Evolutionary conservation across 2,113 vertebrate species (phyloP).

Genomic region (Phoxinus phoxinus): DNA sequence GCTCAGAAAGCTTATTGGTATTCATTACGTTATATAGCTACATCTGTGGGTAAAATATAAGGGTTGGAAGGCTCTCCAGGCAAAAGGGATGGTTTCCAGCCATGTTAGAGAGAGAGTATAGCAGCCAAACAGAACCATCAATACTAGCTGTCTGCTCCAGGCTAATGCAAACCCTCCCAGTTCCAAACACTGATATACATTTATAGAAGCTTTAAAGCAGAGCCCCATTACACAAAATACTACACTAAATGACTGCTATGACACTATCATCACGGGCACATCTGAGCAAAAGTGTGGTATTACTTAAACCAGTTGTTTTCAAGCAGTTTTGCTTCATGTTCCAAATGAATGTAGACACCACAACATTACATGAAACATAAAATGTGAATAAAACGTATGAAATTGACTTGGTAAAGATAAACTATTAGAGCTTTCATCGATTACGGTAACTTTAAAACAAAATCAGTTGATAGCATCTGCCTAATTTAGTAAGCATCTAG

Average conservation of each 20-base stretch:
- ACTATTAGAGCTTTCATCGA: too few relatives aligned
- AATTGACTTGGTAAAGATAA: too few relatives aligned
- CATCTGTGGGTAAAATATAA: slow-evolving; percentile 26
- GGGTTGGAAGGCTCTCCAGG: not conserved
- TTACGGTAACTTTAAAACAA: too few relatives aligned
- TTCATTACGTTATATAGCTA: not conserved
- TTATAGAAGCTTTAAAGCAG: slow-evolving; percentile 11
- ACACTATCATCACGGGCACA: not conserved
- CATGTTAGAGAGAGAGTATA: slow-evolving; percentile 8
- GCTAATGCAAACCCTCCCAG: slow-evolving; percentile 21
- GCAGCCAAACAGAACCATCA: slow-evolving; percentile 18
- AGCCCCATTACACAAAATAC: slow-evolving; percentile 30
- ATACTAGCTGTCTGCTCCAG: slow-evolving; percentile 26
- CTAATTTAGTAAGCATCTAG: not conserved
- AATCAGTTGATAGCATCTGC: not conserved
- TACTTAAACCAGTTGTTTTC: not conserved
- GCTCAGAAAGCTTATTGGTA: slow-evolving; percentile 13
- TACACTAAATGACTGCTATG: slow-evolving; percentile 12
- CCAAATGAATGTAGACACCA: not conserved
- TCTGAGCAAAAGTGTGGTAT: not conserved
- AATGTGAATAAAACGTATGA: not conserved
- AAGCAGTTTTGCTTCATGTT: not conserved
- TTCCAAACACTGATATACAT: slow-evolving; percentile 7
- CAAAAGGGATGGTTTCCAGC: not conserved
- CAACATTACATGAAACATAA: not conserved